These are phyloP conservation scores for Calephelis perditalis DNA, from an alignment of 2,888 invertebrate genomes.

Conservation along the genomic window DNA sequence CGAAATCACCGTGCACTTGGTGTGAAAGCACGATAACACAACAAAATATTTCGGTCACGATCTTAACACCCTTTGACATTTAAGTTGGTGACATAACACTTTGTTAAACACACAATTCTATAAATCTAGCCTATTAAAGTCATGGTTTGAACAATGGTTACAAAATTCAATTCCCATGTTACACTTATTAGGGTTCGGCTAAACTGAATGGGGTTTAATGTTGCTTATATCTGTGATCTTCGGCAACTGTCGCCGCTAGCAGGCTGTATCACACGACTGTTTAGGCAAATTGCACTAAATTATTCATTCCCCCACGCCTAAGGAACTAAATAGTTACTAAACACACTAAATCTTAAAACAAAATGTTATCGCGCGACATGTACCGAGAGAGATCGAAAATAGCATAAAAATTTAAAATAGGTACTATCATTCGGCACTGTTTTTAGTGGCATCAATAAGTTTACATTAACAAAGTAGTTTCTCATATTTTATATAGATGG, in stretches of 20 bases:
- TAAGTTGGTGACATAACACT: neutral
- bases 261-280: conserved; percentile 17
- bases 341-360: too few relatives aligned
- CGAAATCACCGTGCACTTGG: too few relatives aligned
- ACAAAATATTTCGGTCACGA: neutral
- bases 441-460: too few relatives aligned
- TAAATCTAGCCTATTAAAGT: conserved; percentile 6
- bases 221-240: conserved; percentile 27
- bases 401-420: too few relatives aligned
- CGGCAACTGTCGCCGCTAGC: conserved; percentile 29
- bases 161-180: conserved; percentile 32
- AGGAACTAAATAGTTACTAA: too few relatives aligned
- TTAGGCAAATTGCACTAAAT: neutral
- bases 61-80: conserved; percentile 3
- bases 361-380: too few relatives aligned
- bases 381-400: too few relatives aligned
- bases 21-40: too few relatives aligned
- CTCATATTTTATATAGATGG: too few relatives aligned
- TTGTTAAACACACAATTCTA: conserved; percentile 8
- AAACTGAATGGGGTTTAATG: conserved; percentile 24
- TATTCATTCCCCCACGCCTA: too few relatives aligned
- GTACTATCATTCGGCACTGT: too few relatives aligned
- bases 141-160: conserved; percentile 30
- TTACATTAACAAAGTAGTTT: too few relatives aligned
- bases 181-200: conserved; percentile 27